Conservation (phyloP, 2,888 invertebrate genomes). For the Actias luna region DNA sequence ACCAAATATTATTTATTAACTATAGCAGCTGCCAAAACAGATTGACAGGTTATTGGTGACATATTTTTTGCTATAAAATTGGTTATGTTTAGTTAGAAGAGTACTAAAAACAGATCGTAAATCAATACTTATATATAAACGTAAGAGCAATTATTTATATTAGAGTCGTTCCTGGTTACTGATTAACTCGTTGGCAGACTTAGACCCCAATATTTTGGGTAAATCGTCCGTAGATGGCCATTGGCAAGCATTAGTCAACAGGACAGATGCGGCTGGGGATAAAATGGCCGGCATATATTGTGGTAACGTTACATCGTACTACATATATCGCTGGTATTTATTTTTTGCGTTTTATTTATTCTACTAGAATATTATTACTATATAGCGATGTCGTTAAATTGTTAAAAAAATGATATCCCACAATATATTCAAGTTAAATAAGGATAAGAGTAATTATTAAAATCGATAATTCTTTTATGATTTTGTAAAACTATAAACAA, state of each 20-base stretch:
- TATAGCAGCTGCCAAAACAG: no score
- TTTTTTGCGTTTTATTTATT: neutral
- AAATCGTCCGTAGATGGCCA: slow-evolving; percentile 35
- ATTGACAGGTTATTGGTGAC: no score
- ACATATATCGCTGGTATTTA: neutral
- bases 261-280: slow-evolving; percentile 27
- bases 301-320: slow-evolving; percentile 13
- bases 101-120: no score
- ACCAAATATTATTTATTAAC: no score
- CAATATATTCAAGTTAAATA: no score
- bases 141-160: slow-evolving; percentile 1
- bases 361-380: neutral
- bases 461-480: no score
- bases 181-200: slow-evolving; percentile 14
- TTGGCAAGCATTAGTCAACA: slow-evolving; percentile 36
- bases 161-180: slow-evolving; percentile 11
- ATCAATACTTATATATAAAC: no score
- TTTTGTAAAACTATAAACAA: no score
- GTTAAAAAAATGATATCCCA: neutral
- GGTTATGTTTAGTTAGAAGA: no score
- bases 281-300: slow-evolving; percentile 39
- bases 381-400: neutral
- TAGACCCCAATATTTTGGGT: slow-evolving; percentile 16
- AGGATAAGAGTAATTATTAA: no score
- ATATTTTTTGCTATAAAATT: no score